Conservation (phyloP, 2,888 invertebrate genomes). For the Hemicrepidius hirtus region DNA sequence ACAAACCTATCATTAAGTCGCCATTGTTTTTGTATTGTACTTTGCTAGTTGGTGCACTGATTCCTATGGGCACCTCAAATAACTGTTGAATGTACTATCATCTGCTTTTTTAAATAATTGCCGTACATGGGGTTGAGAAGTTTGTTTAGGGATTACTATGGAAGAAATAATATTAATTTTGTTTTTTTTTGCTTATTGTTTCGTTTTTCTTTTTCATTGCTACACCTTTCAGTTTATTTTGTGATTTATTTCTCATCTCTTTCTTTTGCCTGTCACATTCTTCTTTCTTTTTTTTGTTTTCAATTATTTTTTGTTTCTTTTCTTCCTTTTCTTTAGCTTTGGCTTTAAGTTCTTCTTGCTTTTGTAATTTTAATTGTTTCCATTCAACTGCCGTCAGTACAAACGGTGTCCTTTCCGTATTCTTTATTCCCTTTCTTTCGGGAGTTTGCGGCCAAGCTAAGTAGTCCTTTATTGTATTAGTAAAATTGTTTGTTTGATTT, state of each 20-base stretch:
- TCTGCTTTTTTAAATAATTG: neutral
- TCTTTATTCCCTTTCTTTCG: constrained; percentile 13
- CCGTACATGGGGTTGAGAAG: neutral
- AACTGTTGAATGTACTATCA: neutral
- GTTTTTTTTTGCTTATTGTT: neutral
- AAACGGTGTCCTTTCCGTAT: constrained; percentile 9
- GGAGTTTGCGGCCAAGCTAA: constrained; percentile 8
- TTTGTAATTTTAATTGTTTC: neutral
- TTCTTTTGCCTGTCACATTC: neutral
- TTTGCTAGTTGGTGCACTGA: neutral
- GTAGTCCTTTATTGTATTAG: neutral
- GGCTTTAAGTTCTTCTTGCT: neutral
- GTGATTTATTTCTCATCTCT: constrained; percentile 1
- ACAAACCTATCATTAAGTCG: neutral
- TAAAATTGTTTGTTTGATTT: neutral
- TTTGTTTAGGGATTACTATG: neutral
- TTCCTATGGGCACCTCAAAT: neutral
- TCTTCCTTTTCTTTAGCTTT: neutral
- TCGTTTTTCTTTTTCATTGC: neutral
- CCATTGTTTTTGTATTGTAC: constrained; percentile 3
- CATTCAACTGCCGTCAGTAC: constrained; percentile 4
- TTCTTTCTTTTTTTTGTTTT: neutral
- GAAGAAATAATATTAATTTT: constrained; percentile 18
- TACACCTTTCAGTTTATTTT: constrained; percentile 9
- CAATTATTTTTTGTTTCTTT: neutral